phyloP scores from a whole-genome alignment of 2,797 vertebrate species.

The Eulemur albifrons region DNA sequence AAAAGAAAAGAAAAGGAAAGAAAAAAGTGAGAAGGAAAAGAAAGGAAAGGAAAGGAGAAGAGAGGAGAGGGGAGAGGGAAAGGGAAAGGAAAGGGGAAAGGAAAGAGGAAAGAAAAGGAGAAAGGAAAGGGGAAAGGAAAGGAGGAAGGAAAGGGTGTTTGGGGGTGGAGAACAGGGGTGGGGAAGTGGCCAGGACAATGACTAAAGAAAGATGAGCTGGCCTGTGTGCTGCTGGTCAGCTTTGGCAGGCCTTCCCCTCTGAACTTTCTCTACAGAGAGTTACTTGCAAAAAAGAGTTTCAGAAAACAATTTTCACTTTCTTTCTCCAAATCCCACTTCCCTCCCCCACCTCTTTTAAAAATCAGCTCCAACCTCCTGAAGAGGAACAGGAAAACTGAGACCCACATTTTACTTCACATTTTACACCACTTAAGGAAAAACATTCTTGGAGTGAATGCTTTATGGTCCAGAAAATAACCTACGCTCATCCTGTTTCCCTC shows the following conservation, averaged over 20 bases:
- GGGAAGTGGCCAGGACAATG: background rate
- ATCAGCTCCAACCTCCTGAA: constrained; percentile 40
- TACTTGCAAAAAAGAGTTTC: constrained; percentile 19
- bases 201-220: fast-evolving
- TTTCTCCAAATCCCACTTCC: constrained; percentile 48
- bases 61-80: fast-evolving
- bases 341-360: constrained; percentile 36
- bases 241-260: background rate
- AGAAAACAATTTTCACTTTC: constrained; percentile 66
- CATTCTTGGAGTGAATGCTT: constrained; percentile 11
- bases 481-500: background rate
- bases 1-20: too few relatives aligned
- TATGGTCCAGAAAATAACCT: background rate
- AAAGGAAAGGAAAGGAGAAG: too few relatives aligned
- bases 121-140: fast-evolving
- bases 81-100: too few relatives aligned
- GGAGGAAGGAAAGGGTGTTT: background rate
- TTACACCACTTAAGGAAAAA: constrained; percentile 64
- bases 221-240: background rate
- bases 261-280: constrained; percentile 2
- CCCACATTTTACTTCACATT: constrained; percentile 14
- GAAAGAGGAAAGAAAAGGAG: too few relatives aligned
- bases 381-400: constrained; percentile 57
- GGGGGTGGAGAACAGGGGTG: background rate
- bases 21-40: too few relatives aligned